Evolutionary conservation across 2,113 vertebrate genomes (phyloP).

Genomic region (Clarias magur): DNA sequence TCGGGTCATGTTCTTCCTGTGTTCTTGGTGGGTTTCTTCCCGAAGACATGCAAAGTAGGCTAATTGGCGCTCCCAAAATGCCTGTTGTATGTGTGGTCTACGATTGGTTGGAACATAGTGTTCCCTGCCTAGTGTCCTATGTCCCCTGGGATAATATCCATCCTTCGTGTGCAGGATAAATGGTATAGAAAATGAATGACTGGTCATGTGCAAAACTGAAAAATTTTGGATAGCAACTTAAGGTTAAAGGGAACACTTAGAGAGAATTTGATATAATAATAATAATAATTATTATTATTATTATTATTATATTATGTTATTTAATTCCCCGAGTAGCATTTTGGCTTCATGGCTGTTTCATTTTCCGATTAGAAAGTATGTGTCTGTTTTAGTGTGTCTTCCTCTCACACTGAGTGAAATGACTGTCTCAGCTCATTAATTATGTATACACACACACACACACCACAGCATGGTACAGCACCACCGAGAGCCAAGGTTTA

Average conservation of each 20-base stretch:
- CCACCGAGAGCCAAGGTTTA: constrained; percentile 22
- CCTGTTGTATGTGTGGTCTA: no score
- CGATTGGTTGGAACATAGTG: no score
- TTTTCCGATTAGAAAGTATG: constrained; percentile 6
- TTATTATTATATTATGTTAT: no score
- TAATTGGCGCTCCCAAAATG: no score
- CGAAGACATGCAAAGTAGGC: no score
- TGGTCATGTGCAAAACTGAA: not conserved
- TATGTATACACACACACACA: constrained; percentile 26
- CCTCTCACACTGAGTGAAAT: constrained; percentile 2
- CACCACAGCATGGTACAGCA: constrained; percentile 17
- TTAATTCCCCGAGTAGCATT: not conserved
- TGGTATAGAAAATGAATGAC: no score
- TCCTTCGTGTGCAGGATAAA: no score
- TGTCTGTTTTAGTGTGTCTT: not conserved
- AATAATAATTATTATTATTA: no score
- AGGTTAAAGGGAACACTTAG: not conserved
- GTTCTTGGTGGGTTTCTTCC: no score
- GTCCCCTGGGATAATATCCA: no score
- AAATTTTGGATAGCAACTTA: not conserved
- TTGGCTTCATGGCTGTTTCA: not conserved
- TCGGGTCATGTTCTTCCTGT: no score
- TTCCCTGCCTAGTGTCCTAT: no score
- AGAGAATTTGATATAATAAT: not conserved
- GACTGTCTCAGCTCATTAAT: constrained; percentile 30